phyloP scores from a whole-genome alignment of 1,140 invertebrate genomes.

The Coenobita brevimanus region DNA sequence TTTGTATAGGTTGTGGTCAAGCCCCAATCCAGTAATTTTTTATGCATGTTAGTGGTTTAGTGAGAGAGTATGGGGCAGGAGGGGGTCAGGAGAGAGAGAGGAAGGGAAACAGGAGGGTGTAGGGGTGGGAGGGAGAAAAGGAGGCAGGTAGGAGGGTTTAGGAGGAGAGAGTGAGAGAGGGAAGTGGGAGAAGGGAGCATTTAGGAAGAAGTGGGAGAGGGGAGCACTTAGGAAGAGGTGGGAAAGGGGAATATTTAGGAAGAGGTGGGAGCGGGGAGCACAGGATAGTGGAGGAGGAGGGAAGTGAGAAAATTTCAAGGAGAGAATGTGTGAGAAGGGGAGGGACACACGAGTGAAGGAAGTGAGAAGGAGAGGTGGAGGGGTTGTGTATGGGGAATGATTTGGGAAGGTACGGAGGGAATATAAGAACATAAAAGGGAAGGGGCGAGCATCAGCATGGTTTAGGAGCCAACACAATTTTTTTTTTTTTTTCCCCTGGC shows the following conservation, averaged over 20 bases:
- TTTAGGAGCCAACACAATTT: no score
- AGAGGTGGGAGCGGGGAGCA: not conserved
- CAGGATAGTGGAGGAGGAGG: no score
- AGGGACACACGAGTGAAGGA: no score
- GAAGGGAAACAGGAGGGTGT: not conserved
- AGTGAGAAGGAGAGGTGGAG: not conserved
- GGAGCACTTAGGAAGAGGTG: not conserved
- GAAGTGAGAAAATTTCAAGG: not conserved
- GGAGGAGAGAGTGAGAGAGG: not conserved
- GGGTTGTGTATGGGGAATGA: not conserved
- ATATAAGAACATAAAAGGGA: no score
- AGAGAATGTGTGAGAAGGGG: not conserved
- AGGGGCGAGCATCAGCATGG: no score
- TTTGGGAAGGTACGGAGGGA: no score
- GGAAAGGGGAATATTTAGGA: not conserved
- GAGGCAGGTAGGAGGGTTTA: not conserved
- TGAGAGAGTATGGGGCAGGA: not conserved
- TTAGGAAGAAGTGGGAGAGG: not conserved
- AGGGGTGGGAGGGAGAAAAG: not conserved
- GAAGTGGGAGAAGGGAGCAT: not conserved
- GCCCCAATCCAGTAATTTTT: no score
- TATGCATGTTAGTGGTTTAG: no score
- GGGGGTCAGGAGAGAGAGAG: not conserved
- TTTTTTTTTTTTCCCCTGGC: no score
- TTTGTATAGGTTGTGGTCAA: no score